Base-by-base conservation (phyloP, 2,888 invertebrate genomes). In the Idaea straminata region DNA sequence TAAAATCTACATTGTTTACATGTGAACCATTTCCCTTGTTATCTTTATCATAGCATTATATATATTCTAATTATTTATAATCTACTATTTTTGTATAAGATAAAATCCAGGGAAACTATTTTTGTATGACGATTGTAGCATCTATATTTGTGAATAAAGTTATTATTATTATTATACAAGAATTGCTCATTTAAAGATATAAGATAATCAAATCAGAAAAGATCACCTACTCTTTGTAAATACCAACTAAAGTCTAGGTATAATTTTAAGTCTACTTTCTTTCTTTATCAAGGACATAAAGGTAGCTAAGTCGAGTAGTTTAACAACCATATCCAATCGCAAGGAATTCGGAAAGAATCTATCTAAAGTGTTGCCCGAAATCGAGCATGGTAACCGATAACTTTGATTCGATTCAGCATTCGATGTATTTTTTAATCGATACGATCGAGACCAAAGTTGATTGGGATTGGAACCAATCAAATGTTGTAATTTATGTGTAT, bases 401-500 rank as follows among this genome's bases (percentile, higher is more conserved):
- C 78, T 77, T 77, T 75, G 80, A 83, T 80, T 79, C 79, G 78
- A 74, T 75, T 74, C 70, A 74, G 76, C 74, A 61, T 75, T 68
- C 75, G 80, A 81, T 83, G 79, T 77, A 80, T 84, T 85, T 78
- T 88, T 87, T 86, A 87, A 89, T 87, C 84, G 86, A 83, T 77
- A 83, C 81, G 82, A 80, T 87, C 84, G 86, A 83, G 77, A 83
- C 82, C 83, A 80, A 83, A 76, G 79, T 84, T 89, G 87, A 89
- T 91, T 90, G 89, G 91, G 87, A 89, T 90, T 90, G 89, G 91
- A 89, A 89, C 89, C 87, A 88, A 91, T 92, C 86, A 88, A 86
- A 89, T 86, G 82, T 84, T 83, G 79, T 89, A 83, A 86, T 92
- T 91, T 91, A 92, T 84, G 77, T 77, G 75, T 77, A 75, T 74